A percentile compares a stretch with the other conserved stretches of the same genome.
Evolutionary conservation across 2,888 invertebrate species (phyloP).

Genomic region (Drosophila glabriapex): DNA sequence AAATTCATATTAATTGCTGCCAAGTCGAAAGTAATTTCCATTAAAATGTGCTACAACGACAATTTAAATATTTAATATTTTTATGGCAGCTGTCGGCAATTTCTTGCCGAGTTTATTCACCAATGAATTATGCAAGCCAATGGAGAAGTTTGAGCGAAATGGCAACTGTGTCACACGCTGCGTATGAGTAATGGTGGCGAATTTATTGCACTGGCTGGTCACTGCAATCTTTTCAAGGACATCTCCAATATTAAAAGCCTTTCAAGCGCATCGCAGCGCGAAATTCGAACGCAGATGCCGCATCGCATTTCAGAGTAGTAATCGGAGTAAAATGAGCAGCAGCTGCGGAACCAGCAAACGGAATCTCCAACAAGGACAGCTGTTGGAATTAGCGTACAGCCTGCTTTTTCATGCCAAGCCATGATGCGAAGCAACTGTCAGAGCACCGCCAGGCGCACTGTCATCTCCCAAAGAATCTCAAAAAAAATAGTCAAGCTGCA

Average conservation of each 20-base stretch:
- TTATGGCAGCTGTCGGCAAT: conserved; percentile 66
- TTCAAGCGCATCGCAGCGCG: conserved; percentile 70
- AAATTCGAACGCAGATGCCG: conserved; percentile 77
- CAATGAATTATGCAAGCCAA: conserved; percentile 71
- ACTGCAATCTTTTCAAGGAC: conserved; percentile 68
- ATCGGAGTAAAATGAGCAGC: conserved; percentile 22
- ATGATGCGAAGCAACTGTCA: conserved; percentile 47
- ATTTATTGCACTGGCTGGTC: conserved; percentile 39
- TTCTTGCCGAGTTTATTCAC: conserved; percentile 55
- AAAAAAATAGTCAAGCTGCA: conserved; percentile 65
- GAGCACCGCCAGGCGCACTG: conserved; percentile 53
- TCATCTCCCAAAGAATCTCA: conserved; percentile 51
- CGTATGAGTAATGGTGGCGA: conserved; percentile 73
- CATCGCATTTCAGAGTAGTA: conserved; percentile 58
- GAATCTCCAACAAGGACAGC: conserved; percentile 64
- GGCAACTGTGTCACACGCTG: conserved; percentile 64
- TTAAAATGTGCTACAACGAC: conserved; percentile 35
- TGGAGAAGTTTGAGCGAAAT: conserved; percentile 32
- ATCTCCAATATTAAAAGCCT: conserved; percentile 73
- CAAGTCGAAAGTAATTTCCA: conserved; percentile 64
- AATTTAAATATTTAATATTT: conserved; percentile 72
- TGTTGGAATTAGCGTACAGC: conserved; percentile 70
- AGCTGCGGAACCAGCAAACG: conserved; percentile 45
- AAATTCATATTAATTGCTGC: conserved; percentile 73
- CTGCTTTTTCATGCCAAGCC: conserved; percentile 48